Evolutionary conservation across 2,113 vertebrate genomes (phyloP).

Genomic region (Mungos mungo): DNA sequence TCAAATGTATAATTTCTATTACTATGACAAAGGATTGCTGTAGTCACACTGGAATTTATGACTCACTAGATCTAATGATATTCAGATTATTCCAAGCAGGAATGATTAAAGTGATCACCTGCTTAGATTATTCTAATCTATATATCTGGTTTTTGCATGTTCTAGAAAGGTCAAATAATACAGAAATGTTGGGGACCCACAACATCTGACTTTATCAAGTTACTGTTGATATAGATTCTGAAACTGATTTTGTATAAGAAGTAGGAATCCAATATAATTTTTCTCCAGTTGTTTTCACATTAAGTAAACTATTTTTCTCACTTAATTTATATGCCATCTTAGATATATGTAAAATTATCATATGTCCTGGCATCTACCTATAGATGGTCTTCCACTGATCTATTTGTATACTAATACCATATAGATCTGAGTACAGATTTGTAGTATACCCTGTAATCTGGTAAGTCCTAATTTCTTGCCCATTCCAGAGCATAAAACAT

Average conservation of each 20-base stretch:
- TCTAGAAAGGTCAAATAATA: not conserved
- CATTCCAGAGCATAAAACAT: not conserved
- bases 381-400: not conserved
- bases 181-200: not conserved
- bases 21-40: not conserved
- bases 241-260: not conserved
- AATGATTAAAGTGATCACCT: not conserved
- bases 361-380: not conserved
- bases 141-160: not conserved
- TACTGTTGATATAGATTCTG: not conserved
- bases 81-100: not conserved
- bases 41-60: not conserved
- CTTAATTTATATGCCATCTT: not conserved
- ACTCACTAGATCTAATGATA: not conserved
- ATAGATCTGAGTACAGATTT: not conserved
- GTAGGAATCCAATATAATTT: not conserved
- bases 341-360: not conserved
- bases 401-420: not conserved
- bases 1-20: not conserved
- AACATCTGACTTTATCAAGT: not conserved
- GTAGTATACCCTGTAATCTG: not conserved
- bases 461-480: not conserved
- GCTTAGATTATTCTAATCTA: not conserved
- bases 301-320: not conserved
- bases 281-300: not conserved